These are phyloP conservation scores for Congeria kusceri DNA, from an alignment of 2,888 invertebrate genomes.

Conservation along the genomic window DNA sequence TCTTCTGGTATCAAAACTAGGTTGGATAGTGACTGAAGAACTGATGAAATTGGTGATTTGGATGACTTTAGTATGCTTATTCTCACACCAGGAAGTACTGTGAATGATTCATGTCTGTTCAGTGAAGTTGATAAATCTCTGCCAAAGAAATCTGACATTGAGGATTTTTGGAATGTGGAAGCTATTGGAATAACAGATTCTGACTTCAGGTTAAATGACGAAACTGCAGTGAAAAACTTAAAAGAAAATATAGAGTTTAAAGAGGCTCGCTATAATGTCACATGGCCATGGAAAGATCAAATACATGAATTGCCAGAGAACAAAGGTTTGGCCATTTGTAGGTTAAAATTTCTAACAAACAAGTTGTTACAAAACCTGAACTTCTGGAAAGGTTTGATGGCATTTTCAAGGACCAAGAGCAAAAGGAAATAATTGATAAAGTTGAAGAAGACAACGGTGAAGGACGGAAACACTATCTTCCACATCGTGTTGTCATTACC, in stretches of 20 bases:
- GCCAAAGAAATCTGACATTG: constrained; percentile 11
- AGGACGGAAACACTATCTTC: constrained; percentile 1
- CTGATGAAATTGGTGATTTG: neutral
- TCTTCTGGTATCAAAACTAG: constrained; percentile 29
- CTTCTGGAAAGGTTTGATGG: neutral
- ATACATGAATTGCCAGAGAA: constrained; percentile 3
- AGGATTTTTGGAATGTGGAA: constrained; percentile 23
- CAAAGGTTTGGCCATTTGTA: neutral
- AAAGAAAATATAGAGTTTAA: neutral
- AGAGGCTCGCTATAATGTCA: neutral
- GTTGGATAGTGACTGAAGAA: constrained; percentile 38
- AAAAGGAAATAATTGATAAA: neutral
- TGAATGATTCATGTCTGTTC: constrained; percentile 7
- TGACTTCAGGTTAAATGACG: neutral
- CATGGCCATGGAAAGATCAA: constrained; percentile 2
- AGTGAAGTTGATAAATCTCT: constrained; percentile 10
- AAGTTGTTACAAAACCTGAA: neutral
- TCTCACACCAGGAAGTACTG: constrained; percentile 5
- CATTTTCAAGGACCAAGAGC: neutral
- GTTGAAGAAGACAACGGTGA: neutral
- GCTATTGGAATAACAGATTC: constrained; percentile 11
- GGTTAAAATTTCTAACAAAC: neutral
- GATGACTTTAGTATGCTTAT: constrained; percentile 12
- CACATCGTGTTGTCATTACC: neutral
- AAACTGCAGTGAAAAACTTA: constrained; percentile 9